These are phyloP conservation scores for Macroglossus sobrinus DNA, from an alignment of 2,113 vertebrate genomes.

Conservation along the genomic window DNA sequence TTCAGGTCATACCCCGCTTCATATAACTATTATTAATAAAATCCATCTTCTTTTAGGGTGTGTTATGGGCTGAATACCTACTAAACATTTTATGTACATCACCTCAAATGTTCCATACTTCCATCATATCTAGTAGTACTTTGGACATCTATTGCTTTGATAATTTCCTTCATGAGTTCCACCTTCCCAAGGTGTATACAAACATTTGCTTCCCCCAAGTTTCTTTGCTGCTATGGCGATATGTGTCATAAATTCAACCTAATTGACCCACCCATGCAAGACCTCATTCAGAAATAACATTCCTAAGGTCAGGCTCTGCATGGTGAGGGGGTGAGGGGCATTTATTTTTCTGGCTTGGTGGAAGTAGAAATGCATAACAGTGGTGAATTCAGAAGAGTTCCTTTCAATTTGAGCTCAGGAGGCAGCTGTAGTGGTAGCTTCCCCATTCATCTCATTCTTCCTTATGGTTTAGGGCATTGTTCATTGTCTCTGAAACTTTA, in stretches of 20 bases:
- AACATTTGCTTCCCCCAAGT: background rate
- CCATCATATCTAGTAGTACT: background rate
- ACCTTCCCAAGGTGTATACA: background rate
- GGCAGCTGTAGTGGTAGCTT: background rate
- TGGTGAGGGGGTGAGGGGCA: accelerated
- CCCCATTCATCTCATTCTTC: background rate
- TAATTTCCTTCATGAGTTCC: background rate
- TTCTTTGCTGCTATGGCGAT: background rate
- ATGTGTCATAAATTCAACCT: background rate
- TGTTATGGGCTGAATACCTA: background rate
- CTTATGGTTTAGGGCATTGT: no score
- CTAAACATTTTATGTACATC: background rate
- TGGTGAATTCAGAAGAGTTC: background rate
- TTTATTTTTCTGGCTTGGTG: background rate
- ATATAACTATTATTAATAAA: background rate
- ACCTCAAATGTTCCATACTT: background rate
- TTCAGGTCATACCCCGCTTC: background rate
- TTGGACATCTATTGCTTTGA: background rate
- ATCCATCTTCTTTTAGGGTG: background rate
- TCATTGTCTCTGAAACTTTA: background rate
- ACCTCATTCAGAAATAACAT: background rate
- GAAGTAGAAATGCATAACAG: background rate
- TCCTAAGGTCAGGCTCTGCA: background rate
- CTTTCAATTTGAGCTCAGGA: background rate
- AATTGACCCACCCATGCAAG: background rate